Base-by-base conservation (phyloP, 2,797 vertebrate genomes). In the Microctenopoma steveboyesi region DNA sequence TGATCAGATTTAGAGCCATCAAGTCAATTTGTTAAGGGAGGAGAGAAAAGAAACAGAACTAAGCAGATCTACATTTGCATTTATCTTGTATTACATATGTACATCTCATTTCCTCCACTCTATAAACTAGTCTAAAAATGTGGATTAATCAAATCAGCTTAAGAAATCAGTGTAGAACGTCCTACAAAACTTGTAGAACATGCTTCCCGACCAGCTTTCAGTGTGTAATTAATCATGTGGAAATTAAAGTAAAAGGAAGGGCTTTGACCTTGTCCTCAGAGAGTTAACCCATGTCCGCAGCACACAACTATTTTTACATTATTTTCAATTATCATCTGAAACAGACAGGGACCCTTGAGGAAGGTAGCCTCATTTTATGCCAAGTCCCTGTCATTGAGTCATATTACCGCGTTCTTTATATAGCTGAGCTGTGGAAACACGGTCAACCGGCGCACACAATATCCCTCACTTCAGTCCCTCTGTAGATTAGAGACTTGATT, bases 281-380 rank as follows among this genome's bases (percentile, higher is more conserved):
- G 91, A 91, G 81, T 76, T 89, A 81, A 89, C 91, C 89, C 79
- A 59, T 74, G 89, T 88, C 80, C 76, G 60, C 76, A 35, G 82
- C 78, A 74, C 84, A 79, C 37, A 9, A 87, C 91, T 94, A 92
- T 94, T 94, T 93, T 93, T 93, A 92, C 86, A 91, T 92, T 92
- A 90, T 91, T 94, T 94, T 93, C 91, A 95, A 94, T 94, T 93
- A 94, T 93, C 86, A 63, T 81, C 79, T 84, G 86, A 91, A 92
- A 87, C 37, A 83, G 89, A 81, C 84, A 74, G 73, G 72, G 83
- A 78, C 87, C 91, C 91, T 74, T 74, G 91, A 90, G 92, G 83
- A 91, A 80, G 82, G 82, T 86, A 89, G 87, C 86, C 85, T 88
- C 56, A 84, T 91, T 92, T 91, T 84, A 85, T 89, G 87, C 91